phyloP scores from a whole-genome alignment of 2,888 invertebrate species.

The Dryobotodes eremita region DNA sequence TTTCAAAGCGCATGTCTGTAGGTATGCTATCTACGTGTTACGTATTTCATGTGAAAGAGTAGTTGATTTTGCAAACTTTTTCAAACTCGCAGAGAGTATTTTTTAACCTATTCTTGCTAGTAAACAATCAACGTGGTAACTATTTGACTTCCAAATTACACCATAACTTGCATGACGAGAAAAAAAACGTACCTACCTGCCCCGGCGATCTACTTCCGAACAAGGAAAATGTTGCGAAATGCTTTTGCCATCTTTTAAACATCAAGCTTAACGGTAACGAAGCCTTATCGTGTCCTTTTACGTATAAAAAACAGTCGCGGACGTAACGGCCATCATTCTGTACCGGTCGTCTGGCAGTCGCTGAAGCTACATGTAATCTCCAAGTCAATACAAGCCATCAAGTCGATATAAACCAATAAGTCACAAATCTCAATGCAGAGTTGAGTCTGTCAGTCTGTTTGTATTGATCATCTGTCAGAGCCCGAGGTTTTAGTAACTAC shows the following conservation, averaged over 20 bases:
- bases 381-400: background rate
- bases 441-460: background rate
- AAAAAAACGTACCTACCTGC: background rate
- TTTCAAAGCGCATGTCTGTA: background rate
- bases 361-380: background rate
- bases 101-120: background rate
- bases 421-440: background rate
- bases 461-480: background rate
- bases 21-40: too few relatives aligned
- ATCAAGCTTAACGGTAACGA: background rate
- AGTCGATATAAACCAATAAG: too few relatives aligned
- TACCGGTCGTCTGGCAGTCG: background rate
- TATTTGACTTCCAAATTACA: background rate
- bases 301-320: conserved; percentile 1
- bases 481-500: background rate
- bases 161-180: background rate
- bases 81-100: too few relatives aligned
- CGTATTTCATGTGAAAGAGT: too few relatives aligned
- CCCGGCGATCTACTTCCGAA: background rate
- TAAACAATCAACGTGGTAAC: background rate
- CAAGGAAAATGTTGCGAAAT: background rate
- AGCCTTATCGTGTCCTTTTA: background rate
- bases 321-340: conserved; percentile 2
- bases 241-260: background rate
- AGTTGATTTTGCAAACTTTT: background rate